These are phyloP conservation scores for Chaetoderma sp. DNA, from an alignment of 2,888 invertebrate species.

Conservation along the genomic window DNA sequence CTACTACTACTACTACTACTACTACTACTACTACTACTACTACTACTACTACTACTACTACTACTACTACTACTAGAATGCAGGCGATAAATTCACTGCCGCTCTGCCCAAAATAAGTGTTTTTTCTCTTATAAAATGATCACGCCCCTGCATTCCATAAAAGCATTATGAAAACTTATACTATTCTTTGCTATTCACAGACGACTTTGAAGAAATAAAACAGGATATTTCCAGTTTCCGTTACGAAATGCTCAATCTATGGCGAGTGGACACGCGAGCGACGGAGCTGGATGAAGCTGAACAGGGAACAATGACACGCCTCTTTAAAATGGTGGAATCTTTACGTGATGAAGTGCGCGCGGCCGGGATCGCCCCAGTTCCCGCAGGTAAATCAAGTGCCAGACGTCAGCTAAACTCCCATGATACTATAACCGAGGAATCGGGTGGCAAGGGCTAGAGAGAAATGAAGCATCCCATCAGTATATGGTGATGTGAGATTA, in stretches of 20 bases:
- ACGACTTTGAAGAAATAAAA: conserved; percentile 60
- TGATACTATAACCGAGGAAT: not conserved
- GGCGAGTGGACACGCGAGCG: conserved; percentile 25
- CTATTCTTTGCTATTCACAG: conserved; percentile 16
- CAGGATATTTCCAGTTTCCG: conserved; percentile 63
- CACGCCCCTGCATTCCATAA: too few relatives aligned
- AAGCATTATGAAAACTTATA: too few relatives aligned
- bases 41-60: not conserved
- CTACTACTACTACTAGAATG: not conserved
- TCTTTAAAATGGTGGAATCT: conserved; percentile 21
- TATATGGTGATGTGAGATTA: too few relatives aligned
- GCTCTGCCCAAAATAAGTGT: not conserved
- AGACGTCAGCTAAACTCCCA: not conserved
- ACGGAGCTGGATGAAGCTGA: conserved; percentile 32
- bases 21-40: too few relatives aligned
- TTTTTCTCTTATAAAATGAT: not conserved
- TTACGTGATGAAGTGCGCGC: not conserved
- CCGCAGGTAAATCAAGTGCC: not conserved
- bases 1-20: too few relatives aligned
- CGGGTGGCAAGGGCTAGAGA: too few relatives aligned
- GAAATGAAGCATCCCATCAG: not conserved
- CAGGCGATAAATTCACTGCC: not conserved
- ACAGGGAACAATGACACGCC: conserved; percentile 22
- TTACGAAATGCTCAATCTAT: conserved; percentile 59
- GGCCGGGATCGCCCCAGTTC: too few relatives aligned